A percentile compares a stretch with the other conserved stretches of the same genome.
phyloP scores from a whole-genome alignment of 2,113 vertebrate genomes.

The Macrotis lagotis region DNA sequence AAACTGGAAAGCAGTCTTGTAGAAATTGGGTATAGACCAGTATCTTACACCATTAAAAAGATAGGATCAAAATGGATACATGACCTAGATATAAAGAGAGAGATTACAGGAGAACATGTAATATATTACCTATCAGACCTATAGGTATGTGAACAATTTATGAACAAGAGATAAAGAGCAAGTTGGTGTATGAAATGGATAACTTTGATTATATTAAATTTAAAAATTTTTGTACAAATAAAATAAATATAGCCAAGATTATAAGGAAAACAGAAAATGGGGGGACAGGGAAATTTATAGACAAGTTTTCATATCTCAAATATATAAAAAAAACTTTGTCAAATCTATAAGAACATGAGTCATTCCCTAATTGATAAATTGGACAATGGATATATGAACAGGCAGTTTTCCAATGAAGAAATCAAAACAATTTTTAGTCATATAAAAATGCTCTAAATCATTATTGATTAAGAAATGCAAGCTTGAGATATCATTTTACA shows the following conservation, averaged over 20 bases:
- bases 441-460: background rate
- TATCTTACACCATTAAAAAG: background rate
- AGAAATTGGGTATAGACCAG: background rate
- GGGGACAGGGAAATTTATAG: background rate
- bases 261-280: background rate
- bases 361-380: background rate
- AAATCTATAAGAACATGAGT: background rate
- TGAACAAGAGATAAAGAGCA: background rate
- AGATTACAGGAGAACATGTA: background rate
- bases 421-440: background rate
- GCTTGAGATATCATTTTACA: background rate
- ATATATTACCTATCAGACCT: background rate
- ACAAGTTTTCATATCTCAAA: background rate
- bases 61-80: background rate
- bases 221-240: background rate
- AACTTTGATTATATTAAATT: background rate
- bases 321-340: background rate
- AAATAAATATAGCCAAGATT: background rate
- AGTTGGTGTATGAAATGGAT: background rate
- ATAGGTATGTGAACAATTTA: background rate
- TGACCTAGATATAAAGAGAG: background rate
- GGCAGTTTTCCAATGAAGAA: background rate
- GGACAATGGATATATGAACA: background rate
- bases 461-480: background rate
- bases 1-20: background rate